These are phyloP conservation scores for Alosa alosa DNA, from an alignment of 2,113 vertebrate species.

Conservation along the genomic window DNA sequence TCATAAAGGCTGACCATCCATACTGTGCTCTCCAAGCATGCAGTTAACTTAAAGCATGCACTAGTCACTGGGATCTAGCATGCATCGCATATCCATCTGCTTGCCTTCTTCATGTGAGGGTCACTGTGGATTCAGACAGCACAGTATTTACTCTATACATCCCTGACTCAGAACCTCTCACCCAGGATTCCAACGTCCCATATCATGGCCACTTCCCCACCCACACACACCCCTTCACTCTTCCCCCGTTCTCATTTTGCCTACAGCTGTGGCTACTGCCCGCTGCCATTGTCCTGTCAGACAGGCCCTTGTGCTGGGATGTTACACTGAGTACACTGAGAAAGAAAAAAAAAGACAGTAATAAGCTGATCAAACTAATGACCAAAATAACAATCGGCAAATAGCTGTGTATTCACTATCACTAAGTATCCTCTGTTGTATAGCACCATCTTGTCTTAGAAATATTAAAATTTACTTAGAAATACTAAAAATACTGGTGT, in stretches of 20 bases:
- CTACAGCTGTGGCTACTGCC: neutral
- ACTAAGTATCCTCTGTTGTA: neutral
- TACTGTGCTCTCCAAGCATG: neutral
- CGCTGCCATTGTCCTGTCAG: neutral
- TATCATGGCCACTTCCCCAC: neutral
- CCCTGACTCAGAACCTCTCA: conserved; percentile 19
- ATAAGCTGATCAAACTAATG: neutral
- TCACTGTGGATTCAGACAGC: conserved; percentile 12
- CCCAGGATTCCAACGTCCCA: neutral
- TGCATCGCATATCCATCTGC: conserved; percentile 5
- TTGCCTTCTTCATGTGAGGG: conserved; percentile 7
- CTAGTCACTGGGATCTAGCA: conserved; percentile 20
- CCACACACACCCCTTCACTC: conserved; percentile 2
- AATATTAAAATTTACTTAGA: too few species aligned
- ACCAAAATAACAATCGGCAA: neutral
- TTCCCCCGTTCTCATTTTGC: neutral
- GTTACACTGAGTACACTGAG: neutral
- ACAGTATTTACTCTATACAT: conserved; percentile 17
- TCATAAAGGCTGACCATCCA: conserved; percentile 33
- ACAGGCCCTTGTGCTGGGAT: neutral
- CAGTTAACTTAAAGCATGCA: conserved; percentile 19
- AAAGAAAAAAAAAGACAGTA: neutral
- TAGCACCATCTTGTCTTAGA: neutral
- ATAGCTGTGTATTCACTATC: neutral
- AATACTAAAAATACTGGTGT: neutral